phyloP scores from a whole-genome alignment of 2,113 vertebrate species.

The Ptyas mucosa region DNA sequence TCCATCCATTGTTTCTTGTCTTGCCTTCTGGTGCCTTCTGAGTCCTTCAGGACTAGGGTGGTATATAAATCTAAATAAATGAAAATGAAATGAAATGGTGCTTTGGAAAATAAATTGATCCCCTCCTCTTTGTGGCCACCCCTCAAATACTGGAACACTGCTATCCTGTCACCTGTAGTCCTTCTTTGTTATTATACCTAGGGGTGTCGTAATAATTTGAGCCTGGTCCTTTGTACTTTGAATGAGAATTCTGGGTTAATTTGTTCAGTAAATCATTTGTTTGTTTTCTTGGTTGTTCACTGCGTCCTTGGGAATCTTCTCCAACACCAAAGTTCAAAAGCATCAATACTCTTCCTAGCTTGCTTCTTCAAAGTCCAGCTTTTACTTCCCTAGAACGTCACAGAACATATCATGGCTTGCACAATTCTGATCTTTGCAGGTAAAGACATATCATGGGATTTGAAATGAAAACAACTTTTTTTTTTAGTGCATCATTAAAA shows the following conservation, averaged over 20 bases:
- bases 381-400: background rate
- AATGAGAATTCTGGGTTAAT: background rate
- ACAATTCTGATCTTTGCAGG: background rate
- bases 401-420: background rate
- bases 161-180: background rate
- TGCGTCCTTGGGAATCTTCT: background rate
- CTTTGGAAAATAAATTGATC: background rate
- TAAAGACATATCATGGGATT: background rate
- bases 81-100: too few relatives aligned
- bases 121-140: background rate
- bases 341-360: background rate
- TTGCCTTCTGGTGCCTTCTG: background rate
- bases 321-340: background rate
- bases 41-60: too few relatives aligned
- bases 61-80: too few relatives aligned
- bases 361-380: background rate
- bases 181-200: background rate
- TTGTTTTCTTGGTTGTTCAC: background rate
- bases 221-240: background rate
- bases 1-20: too few relatives aligned
- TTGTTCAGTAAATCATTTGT: background rate
- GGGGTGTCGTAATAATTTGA: background rate
- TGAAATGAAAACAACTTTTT: background rate
- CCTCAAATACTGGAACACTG: background rate
- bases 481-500: background rate